phyloP scores from a whole-genome alignment of 2,888 invertebrate species.

The Alviniconcha strummeri region DNA sequence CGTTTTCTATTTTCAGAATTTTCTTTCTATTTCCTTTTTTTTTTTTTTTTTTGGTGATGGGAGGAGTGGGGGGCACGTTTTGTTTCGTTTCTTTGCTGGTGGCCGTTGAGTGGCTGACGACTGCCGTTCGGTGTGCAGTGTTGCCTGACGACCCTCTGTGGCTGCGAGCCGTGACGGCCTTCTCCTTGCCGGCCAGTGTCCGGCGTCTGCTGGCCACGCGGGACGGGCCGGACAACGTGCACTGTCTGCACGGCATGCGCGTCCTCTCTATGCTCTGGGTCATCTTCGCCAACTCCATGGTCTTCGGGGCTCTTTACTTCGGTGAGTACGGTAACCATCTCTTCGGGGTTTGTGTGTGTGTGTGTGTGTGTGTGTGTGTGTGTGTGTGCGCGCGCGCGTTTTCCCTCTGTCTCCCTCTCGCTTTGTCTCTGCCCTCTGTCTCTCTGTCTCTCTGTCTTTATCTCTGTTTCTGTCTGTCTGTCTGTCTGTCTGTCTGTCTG shows the following conservation, averaged over 20 bases:
- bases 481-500: too few relatives aligned
- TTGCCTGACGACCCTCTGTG: slow-evolving; percentile 14
- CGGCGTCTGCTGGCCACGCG: neutral
- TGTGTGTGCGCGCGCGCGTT: neutral
- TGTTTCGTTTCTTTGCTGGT: too few relatives aligned
- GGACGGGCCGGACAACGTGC: neutral
- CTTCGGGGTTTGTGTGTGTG: neutral
- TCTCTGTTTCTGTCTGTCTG: too few relatives aligned
- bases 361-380: neutral
- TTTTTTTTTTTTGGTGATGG: neutral
- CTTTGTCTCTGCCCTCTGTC: too few relatives aligned
- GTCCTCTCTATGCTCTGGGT: slow-evolving; percentile 33
- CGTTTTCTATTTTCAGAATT: neutral
- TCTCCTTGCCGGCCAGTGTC: slow-evolving; percentile 18
- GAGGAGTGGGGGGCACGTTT: too few relatives aligned
- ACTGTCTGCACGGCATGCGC: slow-evolving; percentile 29
- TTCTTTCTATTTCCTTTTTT: neutral
- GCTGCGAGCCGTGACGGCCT: slow-evolving; percentile 21
- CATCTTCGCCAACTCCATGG: slow-evolving; percentile 26
- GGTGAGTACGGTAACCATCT: slow-evolving; percentile 6
- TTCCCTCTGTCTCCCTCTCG: too few relatives aligned
- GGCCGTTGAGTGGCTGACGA: too few relatives aligned
- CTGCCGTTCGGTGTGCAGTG: too few relatives aligned
- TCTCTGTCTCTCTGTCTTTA: too few relatives aligned
- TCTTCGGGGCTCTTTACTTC: slow-evolving; percentile 28